Conservation (phyloP, 92 coral and sea anemone species). For the Plumapathes pennacea region DNA sequence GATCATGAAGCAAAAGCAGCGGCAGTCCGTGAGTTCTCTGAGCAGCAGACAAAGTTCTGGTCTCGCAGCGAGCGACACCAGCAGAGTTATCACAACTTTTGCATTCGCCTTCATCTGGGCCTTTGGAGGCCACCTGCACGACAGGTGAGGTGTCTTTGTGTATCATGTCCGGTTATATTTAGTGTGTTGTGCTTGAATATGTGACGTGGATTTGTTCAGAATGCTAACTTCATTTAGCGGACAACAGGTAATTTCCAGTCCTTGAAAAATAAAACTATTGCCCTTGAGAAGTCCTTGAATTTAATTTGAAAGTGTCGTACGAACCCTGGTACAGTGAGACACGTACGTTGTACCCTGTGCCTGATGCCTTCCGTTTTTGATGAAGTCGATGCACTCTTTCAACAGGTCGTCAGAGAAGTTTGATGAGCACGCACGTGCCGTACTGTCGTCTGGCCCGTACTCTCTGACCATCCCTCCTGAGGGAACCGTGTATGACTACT, state of each 20-base stretch:
- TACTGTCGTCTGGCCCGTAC: constrained; percentile 87
- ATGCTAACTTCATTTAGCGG: no score
- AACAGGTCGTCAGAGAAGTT: constrained; percentile 63
- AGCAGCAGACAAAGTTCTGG: constrained; percentile 89
- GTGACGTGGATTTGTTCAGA: no score
- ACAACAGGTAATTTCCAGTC: no score
- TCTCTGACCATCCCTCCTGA: constrained; percentile 79
- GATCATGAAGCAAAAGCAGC: constrained; percentile 58
- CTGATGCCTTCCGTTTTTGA: neutral
- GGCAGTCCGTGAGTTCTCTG: constrained; percentile 50
- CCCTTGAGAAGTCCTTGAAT: no score
- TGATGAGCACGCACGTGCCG: constrained; percentile 78
- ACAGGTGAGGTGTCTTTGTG: constrained; percentile 54
- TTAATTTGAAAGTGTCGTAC: no score
- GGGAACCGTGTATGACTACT: constrained; percentile 89
- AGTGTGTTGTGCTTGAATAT: no score
- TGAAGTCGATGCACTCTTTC: neutral
- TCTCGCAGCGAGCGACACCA: constrained; percentile 85
- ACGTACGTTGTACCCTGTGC: neutral
- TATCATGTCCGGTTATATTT: no score
- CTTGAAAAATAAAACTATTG: no score
- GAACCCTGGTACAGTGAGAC: neutral
- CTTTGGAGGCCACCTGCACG: constrained; percentile 94
- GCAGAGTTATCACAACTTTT: constrained; percentile 74
- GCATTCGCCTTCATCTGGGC: constrained; percentile 98